A percentile compares a stretch with the other conserved stretches of the same genome.
Conservation (phyloP, 2,113 vertebrate genomes). For the Alethe castanea region DNA sequence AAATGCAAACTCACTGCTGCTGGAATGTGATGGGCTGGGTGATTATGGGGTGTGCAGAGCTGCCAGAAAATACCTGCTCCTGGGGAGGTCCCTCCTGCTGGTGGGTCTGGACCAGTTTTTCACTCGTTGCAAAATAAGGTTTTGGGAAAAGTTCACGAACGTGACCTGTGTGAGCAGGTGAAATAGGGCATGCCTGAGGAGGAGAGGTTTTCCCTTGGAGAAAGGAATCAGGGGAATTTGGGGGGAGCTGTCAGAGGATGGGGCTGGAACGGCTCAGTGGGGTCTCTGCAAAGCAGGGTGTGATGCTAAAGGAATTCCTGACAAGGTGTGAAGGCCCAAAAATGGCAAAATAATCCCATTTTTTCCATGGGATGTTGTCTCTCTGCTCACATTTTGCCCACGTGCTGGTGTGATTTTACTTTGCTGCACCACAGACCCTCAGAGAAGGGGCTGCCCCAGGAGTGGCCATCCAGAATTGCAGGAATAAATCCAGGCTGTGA, state of each 20-base stretch:
- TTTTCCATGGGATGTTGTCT: rapidly evolving
- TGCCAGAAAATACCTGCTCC: slow-evolving; percentile 1
- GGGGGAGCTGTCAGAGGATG: not conserved
- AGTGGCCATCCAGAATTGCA: not conserved
- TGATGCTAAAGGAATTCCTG: not conserved
- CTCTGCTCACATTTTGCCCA: not conserved
- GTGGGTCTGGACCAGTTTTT: slow-evolving; percentile 1
- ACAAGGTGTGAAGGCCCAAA: not conserved
- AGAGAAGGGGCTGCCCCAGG: not conserved
- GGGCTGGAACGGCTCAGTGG: not conserved
- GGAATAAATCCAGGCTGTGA: not conserved
- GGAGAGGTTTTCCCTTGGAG: not conserved
- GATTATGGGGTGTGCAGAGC: not conserved
- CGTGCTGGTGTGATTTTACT: rapidly evolving
- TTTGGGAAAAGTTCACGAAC: not conserved
- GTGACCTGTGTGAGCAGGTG: not conserved
- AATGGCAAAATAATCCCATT: not conserved
- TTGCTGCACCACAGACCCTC: no score
- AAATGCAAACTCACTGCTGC: not conserved
- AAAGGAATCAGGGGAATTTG: not conserved
- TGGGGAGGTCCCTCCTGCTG: not conserved
- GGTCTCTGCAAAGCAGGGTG: not conserved
- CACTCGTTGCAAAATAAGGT: not conserved
- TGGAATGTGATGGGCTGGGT: not conserved
- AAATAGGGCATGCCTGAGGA: not conserved